These are phyloP conservation scores for Orthosia gracilis DNA, from an alignment of 2,888 invertebrate species.

Conservation along the genomic window DNA sequence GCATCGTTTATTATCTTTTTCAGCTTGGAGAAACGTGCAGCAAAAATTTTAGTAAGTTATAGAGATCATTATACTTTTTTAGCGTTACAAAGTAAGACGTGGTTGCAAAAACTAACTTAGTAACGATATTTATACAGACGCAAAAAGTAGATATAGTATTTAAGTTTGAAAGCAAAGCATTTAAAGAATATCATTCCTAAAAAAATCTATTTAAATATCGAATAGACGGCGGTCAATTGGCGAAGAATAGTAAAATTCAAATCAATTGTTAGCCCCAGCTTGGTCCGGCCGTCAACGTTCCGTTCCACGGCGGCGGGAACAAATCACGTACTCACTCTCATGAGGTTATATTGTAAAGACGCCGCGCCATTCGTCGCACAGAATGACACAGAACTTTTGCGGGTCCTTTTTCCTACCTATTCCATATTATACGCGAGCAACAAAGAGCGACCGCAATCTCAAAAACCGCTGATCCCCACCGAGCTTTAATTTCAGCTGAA, in stretches of 20 bases:
- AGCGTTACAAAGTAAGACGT: conserved; percentile 5
- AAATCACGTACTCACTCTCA: conserved; percentile 49
- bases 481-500: conserved; percentile 85
- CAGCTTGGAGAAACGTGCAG: not conserved
- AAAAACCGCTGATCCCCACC: conserved; percentile 79
- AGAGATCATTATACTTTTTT: conserved; percentile 17
- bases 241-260: conserved; percentile 23
- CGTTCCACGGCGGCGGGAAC: conserved; percentile 8
- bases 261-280: conserved; percentile 23
- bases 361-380: conserved; percentile 57
- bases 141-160: conserved; percentile 11
- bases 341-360: conserved; percentile 55
- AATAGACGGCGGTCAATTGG: conserved; percentile 9
- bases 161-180: not conserved
- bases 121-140: not conserved
- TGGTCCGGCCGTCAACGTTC: not conserved
- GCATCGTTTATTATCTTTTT: conserved; percentile 27
- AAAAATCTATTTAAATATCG: conserved; percentile 3
- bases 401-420: conserved; percentile 65
- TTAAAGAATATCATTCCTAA: not conserved
- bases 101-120: conserved; percentile 13
- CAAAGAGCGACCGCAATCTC: conserved; percentile 78
- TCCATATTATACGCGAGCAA: conserved; percentile 71
- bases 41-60: not conserved
- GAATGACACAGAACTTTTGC: conserved; percentile 66